These are phyloP conservation scores for Isotomurus palustris DNA, from an alignment of 2,888 invertebrate genomes.

Conservation along the genomic window DNA sequence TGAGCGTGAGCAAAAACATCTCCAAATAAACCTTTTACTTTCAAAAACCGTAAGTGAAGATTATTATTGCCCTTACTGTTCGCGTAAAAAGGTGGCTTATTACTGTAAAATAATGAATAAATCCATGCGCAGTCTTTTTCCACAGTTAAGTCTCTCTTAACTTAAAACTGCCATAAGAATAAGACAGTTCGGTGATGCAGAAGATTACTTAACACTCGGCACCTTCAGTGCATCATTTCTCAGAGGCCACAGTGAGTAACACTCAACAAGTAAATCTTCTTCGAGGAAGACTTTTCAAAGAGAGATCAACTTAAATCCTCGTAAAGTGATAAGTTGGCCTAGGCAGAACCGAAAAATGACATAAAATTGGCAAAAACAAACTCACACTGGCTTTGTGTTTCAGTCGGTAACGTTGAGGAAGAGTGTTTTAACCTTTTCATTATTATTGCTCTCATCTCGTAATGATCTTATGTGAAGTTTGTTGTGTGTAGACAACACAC, in stretches of 20 bases:
- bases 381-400: too few relatives aligned
- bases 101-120: slow-evolving; percentile 2
- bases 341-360: too few relatives aligned
- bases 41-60: slow-evolving; percentile 1
- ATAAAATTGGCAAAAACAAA: too few relatives aligned
- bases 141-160: too few relatives aligned
- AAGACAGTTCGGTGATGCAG: too few relatives aligned
- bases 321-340: too few relatives aligned
- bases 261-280: not conserved
- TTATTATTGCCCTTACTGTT: too few relatives aligned
- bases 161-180: too few relatives aligned
- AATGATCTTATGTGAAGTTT: not conserved
- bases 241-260: not conserved
- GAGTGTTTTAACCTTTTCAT: slow-evolving; percentile 4
- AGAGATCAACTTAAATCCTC: too few relatives aligned
- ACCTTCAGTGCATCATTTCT: not conserved
- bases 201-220: too few relatives aligned
- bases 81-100: not conserved
- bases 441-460: not conserved
- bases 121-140: too few relatives aligned
- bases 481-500: not conserved
- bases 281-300: not conserved
- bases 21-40: slow-evolving; percentile 2
- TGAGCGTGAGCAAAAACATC: not conserved
- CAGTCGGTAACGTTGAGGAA: not conserved